Base-by-base conservation (phyloP, 2,888 invertebrate species). In the Drosophila hamatofila region DNA sequence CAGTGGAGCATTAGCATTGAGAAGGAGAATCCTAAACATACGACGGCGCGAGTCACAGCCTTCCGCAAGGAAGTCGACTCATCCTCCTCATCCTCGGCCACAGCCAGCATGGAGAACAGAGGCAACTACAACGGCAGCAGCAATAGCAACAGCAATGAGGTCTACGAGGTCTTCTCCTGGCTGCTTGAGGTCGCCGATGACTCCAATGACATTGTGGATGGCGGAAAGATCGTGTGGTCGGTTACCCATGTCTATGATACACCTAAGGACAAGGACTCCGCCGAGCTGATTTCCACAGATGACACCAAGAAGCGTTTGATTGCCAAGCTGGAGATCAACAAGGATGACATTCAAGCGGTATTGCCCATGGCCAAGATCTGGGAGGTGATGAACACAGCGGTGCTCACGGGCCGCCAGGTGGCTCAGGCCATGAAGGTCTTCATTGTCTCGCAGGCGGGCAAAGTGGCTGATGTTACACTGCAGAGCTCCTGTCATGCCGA, bases 381-480 rank as follows among this genome's bases (percentile, higher is more conserved):
- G 96, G 98, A 98, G 93, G 95, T 99, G 41, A 95, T 99, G 93
- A 99, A 99, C 94, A 98, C 98, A 2, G 99, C 98, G 0, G 97
- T 98, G 70, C 94, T 99, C 91, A 98, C 98, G 8, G 98, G 98
- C 0, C 96, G 97, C 57, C 97, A 98, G 93, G 97, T 98, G 72
- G 97, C 97, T 2, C 97, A 98, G 90, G 97, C 98, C 18, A 97
- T 99, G 96, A 97, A 97, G 93, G 97, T 99, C 81, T 97, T 98
- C 93, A 97, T 98, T 87, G 98, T 99, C 52, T 97, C 97, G 48
- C 97, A 98, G 92, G 97, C 97, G 0, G 98, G 98, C 18, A 97
- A 97, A 93, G 97, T 98, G 9, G 97, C 97, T 68, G 98, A 99
- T 93, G 98, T 99, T 81, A 98, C 98, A 25, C 94, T 97, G 72